A percentile compares a stretch with the other conserved stretches of the same genome.
Evolutionary conservation across 1,140 invertebrate genomes (phyloP).

Genomic region (Scaptomyza pallida): DNA sequence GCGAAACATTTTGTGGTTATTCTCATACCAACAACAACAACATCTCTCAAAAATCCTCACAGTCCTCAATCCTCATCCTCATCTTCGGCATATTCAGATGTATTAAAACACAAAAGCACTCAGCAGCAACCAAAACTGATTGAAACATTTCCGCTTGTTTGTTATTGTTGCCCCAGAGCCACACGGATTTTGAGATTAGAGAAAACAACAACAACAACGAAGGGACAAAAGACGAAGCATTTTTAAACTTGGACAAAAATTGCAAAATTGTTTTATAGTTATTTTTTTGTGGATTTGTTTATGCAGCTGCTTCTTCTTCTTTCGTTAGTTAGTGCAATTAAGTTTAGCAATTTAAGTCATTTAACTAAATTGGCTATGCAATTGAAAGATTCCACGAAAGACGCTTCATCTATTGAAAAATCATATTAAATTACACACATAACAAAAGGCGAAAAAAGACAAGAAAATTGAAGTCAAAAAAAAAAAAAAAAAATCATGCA

Average conservation of each 20-base stretch:
- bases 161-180: slow-evolving; percentile 69
- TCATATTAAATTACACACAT: slow-evolving; percentile 69
- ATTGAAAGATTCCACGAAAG: slow-evolving; percentile 36
- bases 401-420: slow-evolving; percentile 60
- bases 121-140: slow-evolving; percentile 70
- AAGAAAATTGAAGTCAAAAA: slow-evolving; percentile 73
- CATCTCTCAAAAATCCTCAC: slow-evolving; percentile 12
- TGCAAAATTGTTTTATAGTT: slow-evolving; percentile 36
- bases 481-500: slow-evolving; percentile 32
- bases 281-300: slow-evolving; percentile 14
- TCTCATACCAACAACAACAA: too few species aligned
- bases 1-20: slow-evolving; percentile 38
- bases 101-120: slow-evolving; percentile 78
- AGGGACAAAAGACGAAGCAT: slow-evolving; percentile 12
- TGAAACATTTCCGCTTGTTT: slow-evolving; percentile 79
- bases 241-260: slow-evolving; percentile 27
- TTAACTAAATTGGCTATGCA: slow-evolving; percentile 63
- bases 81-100: slow-evolving; percentile 10
- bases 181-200: slow-evolving; percentile 73
- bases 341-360: slow-evolving; percentile 59
- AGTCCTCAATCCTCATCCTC: slow-evolving; percentile 13
- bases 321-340: slow-evolving; percentile 5
- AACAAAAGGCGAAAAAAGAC: slow-evolving; percentile 41
- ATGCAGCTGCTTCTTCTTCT: slow-evolving; percentile 33
- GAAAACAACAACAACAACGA: slow-evolving; percentile 43